These are phyloP conservation scores for Odontocolon sp. DNA, from an alignment of 2,888 invertebrate species.

Conservation along the genomic window DNA sequence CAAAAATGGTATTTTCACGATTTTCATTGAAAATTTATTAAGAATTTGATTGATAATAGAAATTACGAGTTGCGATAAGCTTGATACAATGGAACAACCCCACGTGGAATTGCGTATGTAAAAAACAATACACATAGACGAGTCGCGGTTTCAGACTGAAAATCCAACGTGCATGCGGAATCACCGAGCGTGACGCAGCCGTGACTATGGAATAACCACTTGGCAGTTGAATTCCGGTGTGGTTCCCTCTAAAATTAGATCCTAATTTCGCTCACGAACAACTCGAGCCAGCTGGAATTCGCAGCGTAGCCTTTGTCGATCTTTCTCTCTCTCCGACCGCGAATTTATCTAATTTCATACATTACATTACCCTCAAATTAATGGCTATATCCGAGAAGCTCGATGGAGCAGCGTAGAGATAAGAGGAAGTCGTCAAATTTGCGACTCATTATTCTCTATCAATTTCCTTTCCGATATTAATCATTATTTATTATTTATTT, in stretches of 20 bases:
- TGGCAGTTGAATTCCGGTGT: constrained; percentile 57
- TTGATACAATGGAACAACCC: constrained; percentile 14
- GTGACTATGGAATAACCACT: constrained; percentile 59
- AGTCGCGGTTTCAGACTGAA: not conserved
- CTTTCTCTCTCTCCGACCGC: constrained; percentile 28
- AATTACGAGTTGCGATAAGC: not conserved
- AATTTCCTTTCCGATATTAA: not conserved
- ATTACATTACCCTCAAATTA: constrained; percentile 25
- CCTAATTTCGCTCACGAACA: constrained; percentile 59
- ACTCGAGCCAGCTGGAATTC: constrained; percentile 45
- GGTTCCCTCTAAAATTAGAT: constrained; percentile 61
- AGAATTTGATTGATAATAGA: constrained; percentile 12
- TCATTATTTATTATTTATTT: constrained; percentile 59
- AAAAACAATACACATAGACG: not conserved
- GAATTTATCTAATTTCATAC: constrained; percentile 39
- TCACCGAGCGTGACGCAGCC: constrained; percentile 53
- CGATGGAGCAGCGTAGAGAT: not conserved
- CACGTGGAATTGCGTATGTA: constrained; percentile 2
- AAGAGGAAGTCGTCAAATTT: constrained; percentile 31
- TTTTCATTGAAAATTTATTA: not conserved
- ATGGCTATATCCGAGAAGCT: not conserved
- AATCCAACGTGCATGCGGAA: constrained; percentile 29
- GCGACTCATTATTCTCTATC: too few relatives aligned
- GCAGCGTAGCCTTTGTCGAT: constrained; percentile 48
- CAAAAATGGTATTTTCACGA: constrained; percentile 40